These are phyloP conservation scores for Agriopis marginaria DNA, from an alignment of 2,888 invertebrate species.

Conservation along the genomic window DNA sequence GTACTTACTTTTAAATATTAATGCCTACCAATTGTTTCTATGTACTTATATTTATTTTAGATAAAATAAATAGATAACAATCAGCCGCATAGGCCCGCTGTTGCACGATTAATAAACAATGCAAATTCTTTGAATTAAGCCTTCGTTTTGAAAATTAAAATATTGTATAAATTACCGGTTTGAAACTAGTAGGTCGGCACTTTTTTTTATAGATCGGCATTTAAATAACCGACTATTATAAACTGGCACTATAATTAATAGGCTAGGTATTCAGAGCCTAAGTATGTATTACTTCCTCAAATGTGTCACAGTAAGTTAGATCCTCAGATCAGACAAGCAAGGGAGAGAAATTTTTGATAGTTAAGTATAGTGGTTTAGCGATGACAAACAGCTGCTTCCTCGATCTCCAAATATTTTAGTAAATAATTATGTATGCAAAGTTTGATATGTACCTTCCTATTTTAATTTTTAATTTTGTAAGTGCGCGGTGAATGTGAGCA, in stretches of 20 bases:
- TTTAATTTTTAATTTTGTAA: too few relatives aligned
- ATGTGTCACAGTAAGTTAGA: neutral
- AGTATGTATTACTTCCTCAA: conserved; percentile 2
- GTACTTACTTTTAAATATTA: neutral
- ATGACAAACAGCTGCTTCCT: too few relatives aligned
- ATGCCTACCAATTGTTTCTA: neutral
- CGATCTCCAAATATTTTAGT: too few relatives aligned
- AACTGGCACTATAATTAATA: neutral
- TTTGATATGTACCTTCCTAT: too few relatives aligned
- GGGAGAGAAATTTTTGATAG: too few relatives aligned
- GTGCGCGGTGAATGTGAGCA: too few relatives aligned
- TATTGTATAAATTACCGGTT: conserved; percentile 11
- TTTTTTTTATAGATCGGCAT: neutral
- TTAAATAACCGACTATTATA: neutral
- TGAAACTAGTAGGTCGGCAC: neutral
- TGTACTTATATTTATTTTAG: neutral
- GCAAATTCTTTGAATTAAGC: neutral
- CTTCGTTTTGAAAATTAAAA: conserved; percentile 7
- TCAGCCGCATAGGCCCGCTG: conserved; percentile 8
- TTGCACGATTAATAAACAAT: conserved; percentile 7
- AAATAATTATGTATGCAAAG: too few relatives aligned
- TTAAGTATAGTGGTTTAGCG: too few relatives aligned
- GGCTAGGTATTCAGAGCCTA: neutral
- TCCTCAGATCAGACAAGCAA: too few relatives aligned
- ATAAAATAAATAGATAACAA: conserved; percentile 3